Evolutionary conservation across 2,797 vertebrate genomes (phyloP), one percentile per base, ranked within the genome.

Genomic region (Anomalospiza imberbis): DNA sequence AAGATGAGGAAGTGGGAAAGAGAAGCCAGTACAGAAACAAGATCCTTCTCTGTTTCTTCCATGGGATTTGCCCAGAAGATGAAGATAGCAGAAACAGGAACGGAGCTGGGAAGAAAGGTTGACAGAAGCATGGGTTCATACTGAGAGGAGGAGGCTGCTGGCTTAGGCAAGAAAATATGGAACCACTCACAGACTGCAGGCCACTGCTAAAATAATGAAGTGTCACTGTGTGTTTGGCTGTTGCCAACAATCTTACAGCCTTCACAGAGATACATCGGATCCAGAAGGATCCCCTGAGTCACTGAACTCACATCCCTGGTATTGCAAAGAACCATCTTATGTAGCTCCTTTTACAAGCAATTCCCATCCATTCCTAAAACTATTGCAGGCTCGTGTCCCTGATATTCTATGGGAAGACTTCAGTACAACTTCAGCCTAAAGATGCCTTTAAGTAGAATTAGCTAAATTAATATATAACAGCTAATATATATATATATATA

Each of bases 1-100:
- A 87, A 82, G 87, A 86, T 61, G 76, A 92, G 31, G 88, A 86
- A 85, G 61, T 50, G 79, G 58, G 75, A 89, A 91, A 78, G 14
- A 51, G n/a, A 89, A 93, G 58, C 24, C 62, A 67, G 51, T 44
- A 50, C 18, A 77, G 84, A 79, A 94, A 85, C 20, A 51, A 76
- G 65, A 40, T 55, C 48, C 48, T 87, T 48, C 40, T 55, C 65
- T 60, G 8, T 75, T 85, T 87, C 74, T 89, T 87, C 74, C 67
- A 12, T 1, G 3, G 47, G 62, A 75, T 91, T 78, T 90, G 34
- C 48, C 55, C 45, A 6, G 24, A 38, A 74, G 68, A n/a, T 74
- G 60, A 89, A 85, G 48, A 76, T 12, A 57, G 61, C 58, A 77
- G 72, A 83, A 89, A 63, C 10, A 29, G 26, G 57, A 68, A 57